Evolutionary conservation across 2,113 vertebrate species (phyloP).

Genomic region (Rutilus rutilus): DNA sequence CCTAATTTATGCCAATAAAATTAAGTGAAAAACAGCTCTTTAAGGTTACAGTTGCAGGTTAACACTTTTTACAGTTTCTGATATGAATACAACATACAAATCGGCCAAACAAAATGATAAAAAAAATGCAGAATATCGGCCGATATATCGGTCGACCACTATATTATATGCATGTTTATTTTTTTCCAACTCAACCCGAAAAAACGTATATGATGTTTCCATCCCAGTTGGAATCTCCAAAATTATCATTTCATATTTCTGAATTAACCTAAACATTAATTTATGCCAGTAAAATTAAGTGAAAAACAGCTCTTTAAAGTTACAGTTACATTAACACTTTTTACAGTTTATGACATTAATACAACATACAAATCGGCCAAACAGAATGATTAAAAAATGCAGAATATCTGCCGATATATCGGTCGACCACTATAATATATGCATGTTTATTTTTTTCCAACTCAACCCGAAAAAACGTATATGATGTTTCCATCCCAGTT

Average conservation of each 20-base stretch:
- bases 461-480: not conserved
- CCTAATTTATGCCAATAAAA: too few species aligned
- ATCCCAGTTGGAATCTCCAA: not conserved
- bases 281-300: too few species aligned
- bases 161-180: not conserved
- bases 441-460: not conserved
- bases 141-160: not conserved
- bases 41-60: too few species aligned
- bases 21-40: too few species aligned
- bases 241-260: too few species aligned
- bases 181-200: not conserved
- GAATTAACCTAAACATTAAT: too few species aligned
- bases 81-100: too few species aligned
- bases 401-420: not conserved
- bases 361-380: not conserved
- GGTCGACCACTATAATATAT: not conserved
- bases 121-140: not conserved
- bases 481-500: not conserved
- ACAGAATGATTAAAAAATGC: not conserved
- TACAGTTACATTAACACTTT: too few species aligned
- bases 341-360: too few species aligned
- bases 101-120: not conserved
- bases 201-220: not conserved
- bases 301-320: too few species aligned
- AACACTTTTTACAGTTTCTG: too few species aligned